Conservation (phyloP, 2,797 vertebrate species). For the Sebastiscus albofasciatus region DNA sequence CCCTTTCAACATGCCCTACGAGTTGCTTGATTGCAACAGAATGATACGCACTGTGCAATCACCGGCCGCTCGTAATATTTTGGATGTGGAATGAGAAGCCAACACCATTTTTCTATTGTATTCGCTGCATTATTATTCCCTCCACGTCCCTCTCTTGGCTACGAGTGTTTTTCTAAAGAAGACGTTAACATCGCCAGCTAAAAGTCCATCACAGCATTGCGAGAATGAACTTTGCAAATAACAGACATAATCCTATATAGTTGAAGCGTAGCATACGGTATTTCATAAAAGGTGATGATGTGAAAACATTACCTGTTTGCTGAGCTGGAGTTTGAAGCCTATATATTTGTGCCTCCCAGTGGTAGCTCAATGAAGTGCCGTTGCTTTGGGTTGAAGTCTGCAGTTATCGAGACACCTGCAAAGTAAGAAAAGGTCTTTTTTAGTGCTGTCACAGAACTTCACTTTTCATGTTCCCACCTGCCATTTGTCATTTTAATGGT, state of each 20-base stretch:
- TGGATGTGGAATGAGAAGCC: background rate
- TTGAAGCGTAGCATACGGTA: background rate
- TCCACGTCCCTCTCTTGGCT: background rate
- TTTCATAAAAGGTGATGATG: slow-evolving; percentile 44
- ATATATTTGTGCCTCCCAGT: slow-evolving; percentile 47
- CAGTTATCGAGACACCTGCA: slow-evolving; percentile 77
- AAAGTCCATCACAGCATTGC: background rate
- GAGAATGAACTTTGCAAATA: slow-evolving; percentile 11
- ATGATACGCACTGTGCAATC: background rate
- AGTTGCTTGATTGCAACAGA: background rate
- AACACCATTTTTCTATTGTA: background rate
- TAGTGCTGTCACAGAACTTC: slow-evolving; percentile 1
- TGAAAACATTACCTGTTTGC: slow-evolving; percentile 73
- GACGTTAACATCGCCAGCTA: background rate
- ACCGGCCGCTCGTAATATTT: background rate
- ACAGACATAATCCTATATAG: background rate
- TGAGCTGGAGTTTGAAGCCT: slow-evolving; percentile 56
- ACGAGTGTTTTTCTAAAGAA: background rate
- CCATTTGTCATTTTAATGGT: slow-evolving; percentile 4
- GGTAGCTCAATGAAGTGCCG: slow-evolving; percentile 48
- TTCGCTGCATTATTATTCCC: background rate
- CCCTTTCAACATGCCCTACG: background rate
- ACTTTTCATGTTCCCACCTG: background rate
- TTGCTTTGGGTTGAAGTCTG: slow-evolving; percentile 57
- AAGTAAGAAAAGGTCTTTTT: slow-evolving; percentile 55